Evolutionary conservation across 2,888 invertebrate genomes (phyloP).

Genomic region (Rhagonycha lutea): DNA sequence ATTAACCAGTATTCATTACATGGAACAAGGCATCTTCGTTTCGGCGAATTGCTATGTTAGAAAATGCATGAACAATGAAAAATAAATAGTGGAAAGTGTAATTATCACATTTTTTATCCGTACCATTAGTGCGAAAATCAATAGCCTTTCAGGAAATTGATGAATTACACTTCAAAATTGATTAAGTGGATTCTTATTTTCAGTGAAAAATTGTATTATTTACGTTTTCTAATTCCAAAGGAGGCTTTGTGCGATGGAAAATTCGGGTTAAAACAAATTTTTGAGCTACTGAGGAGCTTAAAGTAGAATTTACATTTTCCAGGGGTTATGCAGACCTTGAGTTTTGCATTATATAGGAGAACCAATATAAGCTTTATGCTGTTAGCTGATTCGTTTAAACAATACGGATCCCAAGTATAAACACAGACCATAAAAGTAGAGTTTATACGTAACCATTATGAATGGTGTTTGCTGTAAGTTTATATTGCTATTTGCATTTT

Average conservation of each 20-base stretch:
- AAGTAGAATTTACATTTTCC: neutral
- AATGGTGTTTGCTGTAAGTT: neutral
- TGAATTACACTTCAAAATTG: neutral
- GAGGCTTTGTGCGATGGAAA: neutral
- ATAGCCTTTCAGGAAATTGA: neutral
- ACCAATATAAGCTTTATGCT: neutral
- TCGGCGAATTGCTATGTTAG: neutral
- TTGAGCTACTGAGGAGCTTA: neutral
- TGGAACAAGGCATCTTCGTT: neutral
- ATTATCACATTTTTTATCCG: neutral
- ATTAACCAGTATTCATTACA: neutral
- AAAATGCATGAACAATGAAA: neutral
- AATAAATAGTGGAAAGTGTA: neutral
- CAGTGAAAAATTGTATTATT: neutral
- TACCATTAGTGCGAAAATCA: neutral
- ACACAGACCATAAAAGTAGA: neutral
- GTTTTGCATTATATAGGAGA: neutral
- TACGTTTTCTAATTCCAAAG: neutral
- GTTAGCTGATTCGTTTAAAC: neutral
- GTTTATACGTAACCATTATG: neutral
- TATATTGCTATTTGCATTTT: neutral
- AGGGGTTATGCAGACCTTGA: neutral
- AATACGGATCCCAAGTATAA: neutral
- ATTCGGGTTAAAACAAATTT: neutral
- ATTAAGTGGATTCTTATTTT: neutral